Conservation (phyloP, 64 coral and sea anemone species). For the Stylophora pistillata region DNA sequence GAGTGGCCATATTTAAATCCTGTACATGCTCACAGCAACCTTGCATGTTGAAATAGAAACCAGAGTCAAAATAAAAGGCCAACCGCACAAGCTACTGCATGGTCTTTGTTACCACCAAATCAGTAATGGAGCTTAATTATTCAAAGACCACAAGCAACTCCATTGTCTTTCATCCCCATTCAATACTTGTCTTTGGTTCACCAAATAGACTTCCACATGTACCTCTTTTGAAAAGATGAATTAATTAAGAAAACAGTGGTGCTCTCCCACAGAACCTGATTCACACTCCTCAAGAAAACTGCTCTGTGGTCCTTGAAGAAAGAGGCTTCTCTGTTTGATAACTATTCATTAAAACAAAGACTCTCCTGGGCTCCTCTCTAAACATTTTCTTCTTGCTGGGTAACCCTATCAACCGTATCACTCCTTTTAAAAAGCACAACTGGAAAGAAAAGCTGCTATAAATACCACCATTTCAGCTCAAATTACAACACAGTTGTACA, state of each 20-base stretch:
- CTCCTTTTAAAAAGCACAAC: neutral
- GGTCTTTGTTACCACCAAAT: conserved; percentile 33
- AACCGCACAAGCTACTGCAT: conserved; percentile 23
- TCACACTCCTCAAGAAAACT: neutral
- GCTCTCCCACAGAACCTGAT: neutral
- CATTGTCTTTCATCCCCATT: conserved; percentile 30
- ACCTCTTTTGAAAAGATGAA: neutral
- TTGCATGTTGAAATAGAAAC: neutral
- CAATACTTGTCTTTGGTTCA: neutral
- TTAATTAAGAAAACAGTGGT: neutral
- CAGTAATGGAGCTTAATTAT: conserved; percentile 21
- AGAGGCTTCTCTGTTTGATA: neutral
- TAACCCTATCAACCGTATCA: neutral
- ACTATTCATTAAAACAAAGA: neutral
- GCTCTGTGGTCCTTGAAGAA: neutral
- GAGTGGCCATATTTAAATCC: neutral
- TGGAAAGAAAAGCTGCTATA: neutral
- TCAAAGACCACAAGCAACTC: conserved; percentile 35
- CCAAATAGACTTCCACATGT: conserved; percentile 14
- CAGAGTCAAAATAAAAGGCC: conserved; percentile 20
- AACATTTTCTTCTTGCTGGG: neutral
- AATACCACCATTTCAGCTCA: neutral
- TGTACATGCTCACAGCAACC: neutral
- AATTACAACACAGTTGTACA: neutral
- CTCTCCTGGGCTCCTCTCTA: neutral